A percentile compares a stretch with the other conserved stretches of the same genome.
These are phyloP conservation scores for Ceyx cyanopectus DNA, from an alignment of 2,113 vertebrate genomes.

Conservation along the genomic window DNA sequence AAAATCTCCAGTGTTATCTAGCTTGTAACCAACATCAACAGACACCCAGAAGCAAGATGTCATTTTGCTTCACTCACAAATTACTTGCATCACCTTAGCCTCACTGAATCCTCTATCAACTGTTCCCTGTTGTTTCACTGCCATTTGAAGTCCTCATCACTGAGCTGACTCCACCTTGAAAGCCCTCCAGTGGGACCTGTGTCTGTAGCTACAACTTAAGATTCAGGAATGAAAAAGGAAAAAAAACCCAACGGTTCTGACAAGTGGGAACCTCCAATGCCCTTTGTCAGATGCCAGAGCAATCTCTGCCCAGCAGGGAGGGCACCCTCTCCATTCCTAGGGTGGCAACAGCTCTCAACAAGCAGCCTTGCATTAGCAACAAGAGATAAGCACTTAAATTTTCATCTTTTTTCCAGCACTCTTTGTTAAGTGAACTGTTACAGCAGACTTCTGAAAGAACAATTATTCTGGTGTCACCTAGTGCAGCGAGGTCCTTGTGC, in stretches of 20 bases:
- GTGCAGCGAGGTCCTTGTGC: background rate
- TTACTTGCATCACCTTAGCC: rapidly evolving
- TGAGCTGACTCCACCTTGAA: background rate
- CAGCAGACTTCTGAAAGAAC: background rate
- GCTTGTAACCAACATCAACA: background rate
- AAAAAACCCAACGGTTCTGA: background rate
- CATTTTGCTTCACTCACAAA: background rate
- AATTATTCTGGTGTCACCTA: background rate
- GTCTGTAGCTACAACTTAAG: background rate
- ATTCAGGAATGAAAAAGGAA: background rate
- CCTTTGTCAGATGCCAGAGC: background rate
- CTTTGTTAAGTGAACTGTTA: background rate
- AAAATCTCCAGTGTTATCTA: background rate
- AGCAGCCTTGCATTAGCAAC: rapidly evolving
- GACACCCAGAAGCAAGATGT: background rate
- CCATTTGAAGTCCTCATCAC: background rate
- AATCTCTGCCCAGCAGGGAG: background rate
- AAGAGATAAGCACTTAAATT: background rate
- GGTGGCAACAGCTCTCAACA: rapidly evolving
- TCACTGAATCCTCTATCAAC: background rate
- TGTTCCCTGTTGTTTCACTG: background rate
- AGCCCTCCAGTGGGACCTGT: background rate
- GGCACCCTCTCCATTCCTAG: background rate
- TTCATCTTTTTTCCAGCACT: background rate
- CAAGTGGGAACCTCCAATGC: background rate